Base-by-base conservation (phyloP, 2,113 vertebrate species). In the Podilymbus podiceps region DNA sequence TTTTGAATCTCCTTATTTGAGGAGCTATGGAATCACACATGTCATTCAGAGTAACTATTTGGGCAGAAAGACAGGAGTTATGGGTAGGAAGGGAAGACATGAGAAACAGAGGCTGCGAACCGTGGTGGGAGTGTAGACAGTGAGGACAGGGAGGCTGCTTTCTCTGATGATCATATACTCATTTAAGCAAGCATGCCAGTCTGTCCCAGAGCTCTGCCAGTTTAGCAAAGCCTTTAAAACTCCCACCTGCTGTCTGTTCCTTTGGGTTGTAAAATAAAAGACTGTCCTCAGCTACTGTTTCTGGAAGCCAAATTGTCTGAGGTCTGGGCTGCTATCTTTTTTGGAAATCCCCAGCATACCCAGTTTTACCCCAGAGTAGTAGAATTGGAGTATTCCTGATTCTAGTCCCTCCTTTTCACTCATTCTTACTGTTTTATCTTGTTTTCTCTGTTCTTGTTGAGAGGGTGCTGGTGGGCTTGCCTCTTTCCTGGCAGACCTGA, bases 1-100 rank as follows among this genome's bases (percentile, higher is more conserved):
- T 21, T 84, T 81, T 83, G 9, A 15, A 68, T 2, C 9, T n/a
- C 46, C 24, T 74, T 77, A 10, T 62, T 69, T 66, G 33, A 58
- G 42, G 16, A 66, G 6, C 33, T 81, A 0, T 12, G 11, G 59
- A 66, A 62, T 52, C 30, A 84, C 24, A 62, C 46, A 24, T 0
- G 1, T 30, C 0, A 0, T 85, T 71, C 2, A 0, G 5, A 74
- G 24, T 31, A 78, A 71, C 30, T 56, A 8, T 40, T 53, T 63
- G 46, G 55, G 44, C 46, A 66, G 60, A 69, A 73, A 27, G 44
- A 53, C 0, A 1, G 50, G 38, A 80, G 11, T 30, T 46, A 8
- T 2, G 8, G 4, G 9, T 50, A 44, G 31, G 30, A 89, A 66
- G 22, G 30, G 6, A 78, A n/a, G 20, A 31, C 15, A 17, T 22